Evolutionary conservation across 2,888 invertebrate species (phyloP).

Genomic region (Diplolepis rosae): DNA sequence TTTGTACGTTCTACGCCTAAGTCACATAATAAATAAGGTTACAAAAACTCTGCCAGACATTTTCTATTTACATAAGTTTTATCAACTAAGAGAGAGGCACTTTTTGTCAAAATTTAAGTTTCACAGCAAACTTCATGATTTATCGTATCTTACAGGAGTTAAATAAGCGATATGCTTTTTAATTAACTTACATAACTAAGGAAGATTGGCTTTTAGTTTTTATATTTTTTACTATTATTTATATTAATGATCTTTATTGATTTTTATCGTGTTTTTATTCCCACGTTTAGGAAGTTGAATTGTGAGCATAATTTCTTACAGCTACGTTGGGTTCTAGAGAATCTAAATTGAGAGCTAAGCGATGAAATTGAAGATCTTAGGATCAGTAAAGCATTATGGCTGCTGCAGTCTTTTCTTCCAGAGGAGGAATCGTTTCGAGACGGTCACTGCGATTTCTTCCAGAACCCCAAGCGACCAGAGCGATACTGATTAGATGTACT

Average conservation of each 20-base stretch:
- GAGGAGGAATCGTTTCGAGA: slow-evolving; percentile 79
- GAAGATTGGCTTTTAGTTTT: not conserved
- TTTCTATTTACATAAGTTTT: slow-evolving; percentile 27
- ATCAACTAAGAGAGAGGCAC: slow-evolving; percentile 22
- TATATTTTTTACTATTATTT: not conserved
- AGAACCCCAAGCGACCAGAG: slow-evolving; percentile 83
- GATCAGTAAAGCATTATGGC: slow-evolving; percentile 87
- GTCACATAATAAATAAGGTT: slow-evolving; percentile 18
- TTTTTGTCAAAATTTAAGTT: slow-evolving; percentile 11
- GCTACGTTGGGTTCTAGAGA: not conserved
- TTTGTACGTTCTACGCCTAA: slow-evolving; percentile 15
- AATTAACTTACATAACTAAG: not conserved
- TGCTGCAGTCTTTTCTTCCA: slow-evolving; percentile 87
- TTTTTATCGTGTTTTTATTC: not conserved
- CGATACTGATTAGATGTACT: slow-evolving; percentile 83
- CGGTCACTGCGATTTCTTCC: slow-evolving; percentile 78
- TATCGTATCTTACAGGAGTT: slow-evolving; percentile 2
- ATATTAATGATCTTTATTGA: not conserved
- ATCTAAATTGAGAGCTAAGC: not conserved
- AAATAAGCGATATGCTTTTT: slow-evolving; percentile 10
- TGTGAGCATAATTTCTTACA: not conserved
- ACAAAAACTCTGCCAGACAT: slow-evolving; percentile 17
- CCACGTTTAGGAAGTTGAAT: not conserved
- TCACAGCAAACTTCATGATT: slow-evolving; percentile 14
- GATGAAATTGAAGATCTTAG: not conserved